phyloP scores from a whole-genome alignment of 2,113 vertebrate genomes.

The Poecilia latipinna region DNA sequence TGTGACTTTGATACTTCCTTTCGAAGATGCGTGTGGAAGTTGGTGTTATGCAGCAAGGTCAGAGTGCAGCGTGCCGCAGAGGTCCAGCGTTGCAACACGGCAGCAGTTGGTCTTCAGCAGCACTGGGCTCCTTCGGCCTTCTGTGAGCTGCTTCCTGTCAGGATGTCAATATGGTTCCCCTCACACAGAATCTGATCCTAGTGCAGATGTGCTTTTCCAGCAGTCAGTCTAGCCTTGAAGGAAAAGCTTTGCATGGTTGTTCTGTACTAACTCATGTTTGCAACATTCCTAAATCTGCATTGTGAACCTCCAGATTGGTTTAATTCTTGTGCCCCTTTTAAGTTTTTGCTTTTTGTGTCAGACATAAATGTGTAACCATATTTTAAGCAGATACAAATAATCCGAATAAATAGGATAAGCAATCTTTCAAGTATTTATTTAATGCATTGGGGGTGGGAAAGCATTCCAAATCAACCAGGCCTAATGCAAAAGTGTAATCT shows the following conservation, averaged over 20 bases:
- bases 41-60: slow-evolving; percentile 31
- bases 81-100: slow-evolving; percentile 41
- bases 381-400: not conserved
- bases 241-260: slow-evolving; percentile 16
- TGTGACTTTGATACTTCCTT: not conserved
- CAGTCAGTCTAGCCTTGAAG: slow-evolving; percentile 54
- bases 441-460: not conserved
- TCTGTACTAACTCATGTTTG: slow-evolving; percentile 21
- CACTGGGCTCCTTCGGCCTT: slow-evolving; percentile 56
- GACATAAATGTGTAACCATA: not conserved
- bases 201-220: slow-evolving; percentile 78
- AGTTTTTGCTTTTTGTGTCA: not conserved
- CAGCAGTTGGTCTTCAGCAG: slow-evolving; percentile 62
- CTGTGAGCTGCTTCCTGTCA: slow-evolving; percentile 79
- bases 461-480: too few relatives aligned
- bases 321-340: not conserved
- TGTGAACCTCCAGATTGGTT: not conserved
- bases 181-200: slow-evolving; percentile 78
- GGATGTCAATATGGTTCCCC: slow-evolving; percentile 82
- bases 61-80: slow-evolving; percentile 7
- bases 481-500: too few relatives aligned
- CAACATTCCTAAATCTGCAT: not conserved
- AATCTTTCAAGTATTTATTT: not conserved
- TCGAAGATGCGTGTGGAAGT: slow-evolving; percentile 16
- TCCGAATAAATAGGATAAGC: not conserved